phyloP scores from a whole-genome alignment of 2,113 vertebrate genomes.

The Ctenodactylus gundi region DNA sequence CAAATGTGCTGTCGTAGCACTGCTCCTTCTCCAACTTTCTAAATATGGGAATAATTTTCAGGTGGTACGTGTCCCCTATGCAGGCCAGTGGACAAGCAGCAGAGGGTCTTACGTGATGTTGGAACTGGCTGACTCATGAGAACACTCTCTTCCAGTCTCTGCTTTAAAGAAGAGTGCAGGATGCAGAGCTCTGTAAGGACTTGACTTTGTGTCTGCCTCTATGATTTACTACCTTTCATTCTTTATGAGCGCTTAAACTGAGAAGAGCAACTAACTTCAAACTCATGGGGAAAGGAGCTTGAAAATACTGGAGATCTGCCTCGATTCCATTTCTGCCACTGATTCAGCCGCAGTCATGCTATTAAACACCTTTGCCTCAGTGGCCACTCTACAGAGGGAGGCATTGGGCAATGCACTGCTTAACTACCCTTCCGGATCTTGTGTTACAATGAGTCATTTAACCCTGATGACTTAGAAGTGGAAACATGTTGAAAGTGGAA shows the following conservation, averaged over 20 bases:
- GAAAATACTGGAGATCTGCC: rapidly evolving
- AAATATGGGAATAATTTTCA: neutral
- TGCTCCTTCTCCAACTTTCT: neutral
- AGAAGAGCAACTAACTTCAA: neutral
- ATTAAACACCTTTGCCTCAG: neutral
- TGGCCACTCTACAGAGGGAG: neutral
- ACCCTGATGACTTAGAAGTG: neutral
- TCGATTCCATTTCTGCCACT: neutral
- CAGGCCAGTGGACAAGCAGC: rapidly evolving
- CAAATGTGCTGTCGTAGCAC: neutral
- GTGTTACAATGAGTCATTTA: neutral
- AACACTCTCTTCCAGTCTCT: neutral
- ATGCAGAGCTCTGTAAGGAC: neutral
- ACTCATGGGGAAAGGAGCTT: neutral
- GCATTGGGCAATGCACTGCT: rapidly evolving
- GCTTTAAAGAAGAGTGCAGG: neutral
- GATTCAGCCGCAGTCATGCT: neutral
- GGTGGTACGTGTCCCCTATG: neutral
- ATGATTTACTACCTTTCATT: neutral
- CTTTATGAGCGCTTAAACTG: neutral
- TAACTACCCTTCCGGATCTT: neutral
- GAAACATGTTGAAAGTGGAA: too few species aligned
- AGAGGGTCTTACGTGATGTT: neutral
- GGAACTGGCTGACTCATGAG: neutral
- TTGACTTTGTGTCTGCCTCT: neutral